phyloP scores from a whole-genome alignment of 1,140 invertebrate species.

The Euglossa dilemma region DNA sequence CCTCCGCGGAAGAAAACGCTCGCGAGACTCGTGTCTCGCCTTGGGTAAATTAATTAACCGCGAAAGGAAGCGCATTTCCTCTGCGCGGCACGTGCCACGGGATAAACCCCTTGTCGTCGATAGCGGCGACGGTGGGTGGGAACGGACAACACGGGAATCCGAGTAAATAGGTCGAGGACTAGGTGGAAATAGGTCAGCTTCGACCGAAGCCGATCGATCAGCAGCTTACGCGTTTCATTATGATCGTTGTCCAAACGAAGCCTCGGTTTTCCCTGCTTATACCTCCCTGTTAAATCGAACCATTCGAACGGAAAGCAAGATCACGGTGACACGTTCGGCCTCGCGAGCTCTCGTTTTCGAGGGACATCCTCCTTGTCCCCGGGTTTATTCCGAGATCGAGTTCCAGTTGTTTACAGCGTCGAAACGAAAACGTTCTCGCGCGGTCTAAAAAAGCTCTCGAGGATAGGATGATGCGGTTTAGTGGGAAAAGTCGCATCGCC shows the following conservation, averaged over 20 bases:
- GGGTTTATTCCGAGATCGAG: constrained; percentile 7
- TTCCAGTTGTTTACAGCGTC: not conserved
- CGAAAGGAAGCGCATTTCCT: too few species aligned
- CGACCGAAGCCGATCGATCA: constrained; percentile 39
- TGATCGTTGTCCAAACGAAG: not conserved
- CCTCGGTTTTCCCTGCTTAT: not conserved
- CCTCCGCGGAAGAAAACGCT: not conserved
- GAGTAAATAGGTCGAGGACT: constrained; percentile 64
- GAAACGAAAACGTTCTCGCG: not conserved
- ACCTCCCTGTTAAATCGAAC: too few species aligned
- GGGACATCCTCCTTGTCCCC: not conserved
- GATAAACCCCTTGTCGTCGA: not conserved
- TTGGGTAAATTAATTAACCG: not conserved
- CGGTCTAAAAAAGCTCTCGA: not conserved
- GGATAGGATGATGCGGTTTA: not conserved
- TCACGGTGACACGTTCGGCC: not conserved
- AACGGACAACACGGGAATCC: constrained; percentile 20
- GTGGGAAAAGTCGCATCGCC: not conserved
- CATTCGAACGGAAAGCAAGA: not conserved
- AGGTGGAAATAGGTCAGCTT: constrained; percentile 56
- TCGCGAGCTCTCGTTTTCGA: not conserved
- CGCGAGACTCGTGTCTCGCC: too few species aligned
- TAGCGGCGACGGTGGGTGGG: not conserved
- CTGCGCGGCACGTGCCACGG: not conserved
- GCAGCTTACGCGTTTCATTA: constrained; percentile 38